Percentiles rank a stretch among this genome's conserved stretches.
Evolutionary conservation across 2,888 invertebrate species (phyloP).

Genomic region (Morpho achilles): DNA sequence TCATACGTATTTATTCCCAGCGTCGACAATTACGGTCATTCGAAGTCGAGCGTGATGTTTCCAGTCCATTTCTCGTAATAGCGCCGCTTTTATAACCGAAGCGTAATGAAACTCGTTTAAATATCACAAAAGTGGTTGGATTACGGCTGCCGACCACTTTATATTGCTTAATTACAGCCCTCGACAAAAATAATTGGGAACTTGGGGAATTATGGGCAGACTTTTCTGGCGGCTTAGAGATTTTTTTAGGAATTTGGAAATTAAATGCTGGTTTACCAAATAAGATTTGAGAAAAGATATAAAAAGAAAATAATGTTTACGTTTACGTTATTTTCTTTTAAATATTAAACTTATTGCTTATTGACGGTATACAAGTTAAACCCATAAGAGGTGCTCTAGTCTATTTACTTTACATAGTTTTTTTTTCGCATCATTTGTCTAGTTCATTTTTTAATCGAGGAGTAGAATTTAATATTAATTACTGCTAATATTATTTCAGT

Average conservation of each 20-base stretch:
- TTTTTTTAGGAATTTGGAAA: constrained; percentile 17
- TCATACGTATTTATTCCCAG: constrained; percentile 32
- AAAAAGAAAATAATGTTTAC: neutral
- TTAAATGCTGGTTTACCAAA: constrained; percentile 16
- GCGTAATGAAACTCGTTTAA: constrained; percentile 76
- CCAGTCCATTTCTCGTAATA: constrained; percentile 74
- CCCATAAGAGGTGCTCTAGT: no score
- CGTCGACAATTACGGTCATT: constrained; percentile 66
- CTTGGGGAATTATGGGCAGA: constrained; percentile 65
- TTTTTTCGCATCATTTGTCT: no score
- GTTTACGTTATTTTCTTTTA: neutral
- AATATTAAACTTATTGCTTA: neutral
- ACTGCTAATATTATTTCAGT: no score
- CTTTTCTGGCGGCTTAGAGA: constrained; percentile 51
- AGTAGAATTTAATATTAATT: no score
- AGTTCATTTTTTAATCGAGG: no score
- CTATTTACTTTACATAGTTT: no score
- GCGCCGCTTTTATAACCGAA: constrained; percentile 70
- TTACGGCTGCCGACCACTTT: constrained; percentile 68
- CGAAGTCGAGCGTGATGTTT: constrained; percentile 68
- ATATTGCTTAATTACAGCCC: constrained; percentile 74
- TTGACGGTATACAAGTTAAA: no score
- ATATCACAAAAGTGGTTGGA: constrained; percentile 75
- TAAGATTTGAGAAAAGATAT: constrained; percentile 4
- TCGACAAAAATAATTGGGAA: constrained; percentile 74